Evolutionary conservation across 2,113 vertebrate species (phyloP).

Genomic region (Chionodraco myersi): DNA sequence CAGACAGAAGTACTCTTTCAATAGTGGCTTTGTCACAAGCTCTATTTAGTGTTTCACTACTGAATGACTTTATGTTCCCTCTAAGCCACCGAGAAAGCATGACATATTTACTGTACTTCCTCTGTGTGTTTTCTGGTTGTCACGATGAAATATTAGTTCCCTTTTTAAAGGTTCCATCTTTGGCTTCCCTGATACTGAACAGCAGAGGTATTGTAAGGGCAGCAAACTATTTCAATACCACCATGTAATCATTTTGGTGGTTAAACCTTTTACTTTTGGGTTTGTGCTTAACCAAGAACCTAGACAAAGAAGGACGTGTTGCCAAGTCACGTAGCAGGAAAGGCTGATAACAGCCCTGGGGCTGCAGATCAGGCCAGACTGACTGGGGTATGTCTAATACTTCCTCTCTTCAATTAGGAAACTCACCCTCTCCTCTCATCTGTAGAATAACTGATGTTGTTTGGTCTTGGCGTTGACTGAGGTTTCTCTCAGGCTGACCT

Average conservation of each 20-base stretch:
- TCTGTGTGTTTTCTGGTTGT: slow-evolving; percentile 40
- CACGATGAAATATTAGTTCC: slow-evolving; percentile 40
- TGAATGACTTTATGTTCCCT: slow-evolving; percentile 51
- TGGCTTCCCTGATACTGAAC: background rate
- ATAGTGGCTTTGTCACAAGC: slow-evolving; percentile 48
- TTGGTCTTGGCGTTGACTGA: slow-evolving; percentile 60
- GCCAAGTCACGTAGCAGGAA: slow-evolving; percentile 75
- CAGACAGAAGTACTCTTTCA: slow-evolving; percentile 43
- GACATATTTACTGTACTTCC: slow-evolving; percentile 54
- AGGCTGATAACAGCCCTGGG: slow-evolving; percentile 55
- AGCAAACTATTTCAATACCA: background rate
- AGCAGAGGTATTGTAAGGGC: slow-evolving; percentile 4
- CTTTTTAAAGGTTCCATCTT: slow-evolving; percentile 3
- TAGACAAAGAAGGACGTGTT: slow-evolving; percentile 52
- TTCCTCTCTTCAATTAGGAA: slow-evolving; percentile 67
- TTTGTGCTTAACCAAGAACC: slow-evolving; percentile 23
- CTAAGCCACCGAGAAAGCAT: slow-evolving; percentile 31
- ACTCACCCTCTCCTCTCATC: slow-evolving; percentile 33
- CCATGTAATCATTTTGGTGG: slow-evolving; percentile 9
- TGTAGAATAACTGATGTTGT: slow-evolving; percentile 50
- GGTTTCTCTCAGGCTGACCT: slow-evolving; percentile 57
- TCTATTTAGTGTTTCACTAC: slow-evolving; percentile 20
- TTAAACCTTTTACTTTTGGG: slow-evolving; percentile 32
- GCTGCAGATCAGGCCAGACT: slow-evolving; percentile 46
- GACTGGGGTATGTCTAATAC: slow-evolving; percentile 57